Conservation (phyloP, 2,797 vertebrate genomes). For the Pteropus rufus region DNA sequence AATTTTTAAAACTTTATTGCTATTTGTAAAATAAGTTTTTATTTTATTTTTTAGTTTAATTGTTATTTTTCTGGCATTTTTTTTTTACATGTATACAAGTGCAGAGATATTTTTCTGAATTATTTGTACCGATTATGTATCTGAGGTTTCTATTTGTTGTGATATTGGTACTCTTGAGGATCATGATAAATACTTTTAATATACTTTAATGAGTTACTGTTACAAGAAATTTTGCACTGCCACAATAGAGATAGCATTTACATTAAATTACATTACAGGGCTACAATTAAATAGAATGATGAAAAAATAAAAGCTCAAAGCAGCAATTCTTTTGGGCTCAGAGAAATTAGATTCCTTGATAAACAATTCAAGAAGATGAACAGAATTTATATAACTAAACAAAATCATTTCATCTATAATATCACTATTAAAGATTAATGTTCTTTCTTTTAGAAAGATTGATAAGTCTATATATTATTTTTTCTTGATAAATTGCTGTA, state of each 20-base stretch:
- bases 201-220: conserved; percentile 81
- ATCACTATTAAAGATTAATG: conserved; percentile 78
- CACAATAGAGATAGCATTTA: conserved; percentile 76
- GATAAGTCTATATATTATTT: conserved; percentile 77
- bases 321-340: conserved; percentile 70
- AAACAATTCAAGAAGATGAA: conserved; percentile 69
- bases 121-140: conserved; percentile 78
- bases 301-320: conserved; percentile 70
- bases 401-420: conserved; percentile 69
- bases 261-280: conserved; percentile 82
- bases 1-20: conserved; percentile 39
- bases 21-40: conserved; percentile 60
- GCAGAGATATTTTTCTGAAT: conserved; percentile 70
- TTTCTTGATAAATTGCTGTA: conserved; percentile 75
- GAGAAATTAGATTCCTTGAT: conserved; percentile 74
- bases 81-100: conserved; percentile 74
- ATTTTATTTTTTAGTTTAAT: conserved; percentile 59
- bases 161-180: conserved; percentile 74
- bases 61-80: conserved; percentile 56
- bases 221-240: conserved; percentile 77
- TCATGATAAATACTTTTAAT: conserved; percentile 86
- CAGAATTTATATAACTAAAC: conserved; percentile 73
- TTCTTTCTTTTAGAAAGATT: conserved; percentile 73
- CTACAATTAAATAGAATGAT: conserved; percentile 81
- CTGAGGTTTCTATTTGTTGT: conserved; percentile 73